Conservation (phyloP, 1,140 invertebrate genomes). For the Ceratitis capitata region DNA sequence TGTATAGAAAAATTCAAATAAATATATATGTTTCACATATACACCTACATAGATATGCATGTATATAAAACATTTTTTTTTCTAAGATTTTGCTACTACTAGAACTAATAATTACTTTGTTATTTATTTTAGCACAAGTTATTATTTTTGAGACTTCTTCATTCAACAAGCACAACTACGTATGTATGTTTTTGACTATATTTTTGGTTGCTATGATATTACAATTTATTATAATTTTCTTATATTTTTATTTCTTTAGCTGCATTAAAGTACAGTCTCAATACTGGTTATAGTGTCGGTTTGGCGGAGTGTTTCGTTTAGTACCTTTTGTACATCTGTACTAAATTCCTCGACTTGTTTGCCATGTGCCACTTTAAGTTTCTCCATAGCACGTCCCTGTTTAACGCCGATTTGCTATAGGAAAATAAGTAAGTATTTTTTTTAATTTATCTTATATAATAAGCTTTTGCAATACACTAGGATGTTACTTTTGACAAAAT, state of each 20-base stretch:
- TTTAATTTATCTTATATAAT: too few relatives aligned
- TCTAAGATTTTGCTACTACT: neutral
- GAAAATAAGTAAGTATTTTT: neutral
- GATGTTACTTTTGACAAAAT: too few relatives aligned
- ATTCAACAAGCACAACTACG: slow-evolving; percentile 17
- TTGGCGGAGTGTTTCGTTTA: slow-evolving; percentile 56
- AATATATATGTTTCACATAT: neutral
- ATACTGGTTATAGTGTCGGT: slow-evolving; percentile 64
- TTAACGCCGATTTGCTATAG: slow-evolving; percentile 81
- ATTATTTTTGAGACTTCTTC: neutral
- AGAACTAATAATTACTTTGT: neutral
- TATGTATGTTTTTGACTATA: too few relatives aligned
- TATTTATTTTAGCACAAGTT: neutral
- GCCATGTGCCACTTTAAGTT: slow-evolving; percentile 89
- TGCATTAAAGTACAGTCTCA: slow-evolving; percentile 63
- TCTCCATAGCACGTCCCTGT: slow-evolving; percentile 93
- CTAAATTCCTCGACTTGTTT: slow-evolving; percentile 91
- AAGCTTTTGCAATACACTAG: too few relatives aligned
- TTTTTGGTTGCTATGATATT: neutral
- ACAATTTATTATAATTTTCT: neutral
- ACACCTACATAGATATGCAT: neutral
- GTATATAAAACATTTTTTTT: neutral
- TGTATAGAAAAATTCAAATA: neutral
- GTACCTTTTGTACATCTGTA: slow-evolving; percentile 90
- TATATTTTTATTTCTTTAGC: neutral